These are phyloP conservation scores for Autographa gamma DNA, from an alignment of 2,888 invertebrate species.

Conservation along the genomic window DNA sequence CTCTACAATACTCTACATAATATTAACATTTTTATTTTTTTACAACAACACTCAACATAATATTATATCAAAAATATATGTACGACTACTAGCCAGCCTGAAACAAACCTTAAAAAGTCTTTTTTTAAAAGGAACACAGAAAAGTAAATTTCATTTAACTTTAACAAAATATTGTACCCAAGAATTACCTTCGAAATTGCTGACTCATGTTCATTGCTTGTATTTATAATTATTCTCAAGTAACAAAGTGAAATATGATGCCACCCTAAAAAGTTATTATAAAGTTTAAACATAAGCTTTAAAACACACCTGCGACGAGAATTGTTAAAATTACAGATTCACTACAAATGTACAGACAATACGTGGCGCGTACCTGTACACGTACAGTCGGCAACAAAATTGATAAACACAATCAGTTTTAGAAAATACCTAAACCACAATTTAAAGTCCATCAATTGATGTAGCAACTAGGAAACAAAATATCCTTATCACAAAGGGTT, in stretches of 20 bases:
- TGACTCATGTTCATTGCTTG: conserved; percentile 3
- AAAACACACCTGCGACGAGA: conserved; percentile 45
- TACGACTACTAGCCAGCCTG: too few relatives aligned
- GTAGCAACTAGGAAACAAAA: too few relatives aligned
- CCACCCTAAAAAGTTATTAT: conserved; percentile 39
- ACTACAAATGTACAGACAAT: conserved; percentile 28
- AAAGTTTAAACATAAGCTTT: conserved; percentile 46
- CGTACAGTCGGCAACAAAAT: neutral
- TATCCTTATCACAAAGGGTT: too few relatives aligned
- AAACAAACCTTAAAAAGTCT: too few relatives aligned
- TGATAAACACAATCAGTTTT: neutral
- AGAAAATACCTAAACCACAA: neutral
- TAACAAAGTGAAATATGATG: conserved; percentile 36
- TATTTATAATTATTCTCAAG: conserved; percentile 23
- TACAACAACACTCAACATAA: too few relatives aligned
- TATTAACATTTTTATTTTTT: neutral
- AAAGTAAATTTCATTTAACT: neutral
- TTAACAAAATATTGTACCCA: neutral
- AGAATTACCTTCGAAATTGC: neutral
- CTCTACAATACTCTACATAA: neutral
- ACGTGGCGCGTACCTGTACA: neutral
- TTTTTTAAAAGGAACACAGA: too few relatives aligned
- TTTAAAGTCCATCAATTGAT: too few relatives aligned
- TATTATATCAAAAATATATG: too few relatives aligned
- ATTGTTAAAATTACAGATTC: conserved; percentile 36